phyloP scores from a whole-genome alignment of 2,888 invertebrate species.

The Allacma fusca region DNA sequence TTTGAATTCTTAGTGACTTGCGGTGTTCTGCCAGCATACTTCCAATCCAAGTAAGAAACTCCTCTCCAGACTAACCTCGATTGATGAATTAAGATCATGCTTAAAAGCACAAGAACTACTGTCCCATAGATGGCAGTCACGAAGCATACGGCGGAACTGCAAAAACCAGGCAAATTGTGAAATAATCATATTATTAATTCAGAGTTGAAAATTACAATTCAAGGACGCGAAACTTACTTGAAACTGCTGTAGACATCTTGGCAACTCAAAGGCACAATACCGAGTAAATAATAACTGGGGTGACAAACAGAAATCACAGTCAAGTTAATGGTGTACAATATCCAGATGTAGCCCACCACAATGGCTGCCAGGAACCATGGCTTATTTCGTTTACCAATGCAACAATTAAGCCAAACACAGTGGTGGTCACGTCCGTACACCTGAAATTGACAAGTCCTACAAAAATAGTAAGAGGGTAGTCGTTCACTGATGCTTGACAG shows the following conservation, averaged over 20 bases:
- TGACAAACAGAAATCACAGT: slow-evolving; percentile 54
- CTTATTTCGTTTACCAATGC: slow-evolving; percentile 54
- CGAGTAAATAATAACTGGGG: slow-evolving; percentile 49
- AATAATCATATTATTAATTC: too few relatives aligned
- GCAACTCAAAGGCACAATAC: slow-evolving; percentile 50
- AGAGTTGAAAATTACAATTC: too few relatives aligned
- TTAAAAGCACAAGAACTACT: slow-evolving; percentile 47
- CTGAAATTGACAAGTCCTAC: slow-evolving; percentile 51
- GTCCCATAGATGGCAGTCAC: slow-evolving; percentile 55
- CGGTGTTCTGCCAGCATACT: slow-evolving; percentile 36
- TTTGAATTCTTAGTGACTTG: slow-evolving; percentile 8
- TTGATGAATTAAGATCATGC: slow-evolving; percentile 54
- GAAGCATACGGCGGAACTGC: slow-evolving; percentile 54
- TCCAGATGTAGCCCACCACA: slow-evolving; percentile 49
- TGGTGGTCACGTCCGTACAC: slow-evolving; percentile 58
- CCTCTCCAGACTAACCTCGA: slow-evolving; percentile 54
- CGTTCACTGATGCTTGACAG: slow-evolving; percentile 38
- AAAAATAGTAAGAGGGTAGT: slow-evolving; percentile 55
- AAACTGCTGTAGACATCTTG: slow-evolving; percentile 48
- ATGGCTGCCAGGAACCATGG: slow-evolving; percentile 52
- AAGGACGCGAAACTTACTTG: slow-evolving; percentile 37
- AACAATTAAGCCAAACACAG: slow-evolving; percentile 59
- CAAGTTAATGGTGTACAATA: slow-evolving; percentile 45
- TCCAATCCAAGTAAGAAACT: slow-evolving; percentile 57
- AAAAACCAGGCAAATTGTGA: slow-evolving; percentile 1